Base-by-base conservation (phyloP, 2,797 vertebrate genomes). In the Brachymystax lenok region DNA sequence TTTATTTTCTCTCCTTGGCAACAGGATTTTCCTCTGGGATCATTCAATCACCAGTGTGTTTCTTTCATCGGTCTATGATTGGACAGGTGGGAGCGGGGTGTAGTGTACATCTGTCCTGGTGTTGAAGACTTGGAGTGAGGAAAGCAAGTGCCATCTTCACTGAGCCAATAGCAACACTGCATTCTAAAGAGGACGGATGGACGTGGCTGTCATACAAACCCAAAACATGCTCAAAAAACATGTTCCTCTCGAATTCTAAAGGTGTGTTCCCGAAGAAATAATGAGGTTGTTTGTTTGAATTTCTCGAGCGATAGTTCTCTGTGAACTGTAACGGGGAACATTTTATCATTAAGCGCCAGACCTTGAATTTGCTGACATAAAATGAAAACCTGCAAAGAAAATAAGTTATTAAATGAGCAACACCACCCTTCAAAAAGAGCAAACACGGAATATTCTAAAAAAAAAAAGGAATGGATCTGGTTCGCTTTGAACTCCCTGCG, bases 351-450 rank as follows among this genome's bases (percentile, higher is more conserved):
- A 83, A 75, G 73, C 16, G 21, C 76, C 52, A 78, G 74, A 76
- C 76, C 75, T 77, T 77, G 77, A 81, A 70, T 81, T 72, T 54
- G 74, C 71, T 72, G 76, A 78, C 77, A 83, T 67, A 56, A 78
- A 78, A 76, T 80, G 74, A 83, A 83, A 74, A 52, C 71, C 46
- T 24, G 69, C 63, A 66, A 76, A 69, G 54, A 71, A 74, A 73
- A 79, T 56, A 56, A 12, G 59, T 63, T 24, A 24, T 24, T 63
- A 24, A 63, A 63, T 63, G 24, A 13, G 59, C 21, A 12, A 13
- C 24, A 24, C 4, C 59, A 27, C 59, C 59, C 59, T 61, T 24
- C 78, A 67, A 74, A 71, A 71, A 14, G 52, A 75, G 72, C 33
- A 67, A 50, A 52, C 40, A 46, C 0, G 1, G 56, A 24, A 74